A percentile compares a stretch with the other conserved stretches of the same genome.
Conservation (phyloP, 2,797 vertebrate genomes). For the Triplophysa yarkandensis region DNA sequence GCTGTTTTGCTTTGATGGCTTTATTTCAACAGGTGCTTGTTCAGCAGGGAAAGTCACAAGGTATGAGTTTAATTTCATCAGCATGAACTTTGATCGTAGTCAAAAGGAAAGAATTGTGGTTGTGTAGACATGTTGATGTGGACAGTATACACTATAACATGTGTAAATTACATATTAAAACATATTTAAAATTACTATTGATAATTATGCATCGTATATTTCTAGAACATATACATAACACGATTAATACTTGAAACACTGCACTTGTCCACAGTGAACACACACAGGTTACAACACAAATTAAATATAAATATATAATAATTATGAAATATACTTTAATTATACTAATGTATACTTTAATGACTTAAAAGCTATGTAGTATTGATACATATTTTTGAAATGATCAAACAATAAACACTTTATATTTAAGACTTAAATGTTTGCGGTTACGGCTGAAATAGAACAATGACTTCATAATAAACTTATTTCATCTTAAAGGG, state of each 20-base stretch:
- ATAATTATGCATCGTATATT: conserved; percentile 22
- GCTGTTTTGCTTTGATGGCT: neutral
- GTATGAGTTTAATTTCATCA: conserved; percentile 14
- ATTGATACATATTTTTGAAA: too few species aligned
- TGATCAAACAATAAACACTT: too few species aligned
- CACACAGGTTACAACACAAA: conserved; percentile 35
- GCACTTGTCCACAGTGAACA: conserved; percentile 29
- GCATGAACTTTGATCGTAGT: neutral
- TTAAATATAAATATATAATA: too few species aligned
- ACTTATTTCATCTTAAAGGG: too few species aligned
- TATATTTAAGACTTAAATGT: too few species aligned
- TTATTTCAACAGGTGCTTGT: conserved; percentile 40
- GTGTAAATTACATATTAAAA: neutral
- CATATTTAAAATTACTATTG: conserved; percentile 6
- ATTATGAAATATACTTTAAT: too few species aligned
- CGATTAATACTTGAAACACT: conserved; percentile 51
- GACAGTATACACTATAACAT: neutral
- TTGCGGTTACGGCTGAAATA: too few species aligned
- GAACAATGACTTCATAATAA: too few species aligned
- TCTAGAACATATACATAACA: conserved; percentile 52
- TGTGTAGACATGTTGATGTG: neutral
- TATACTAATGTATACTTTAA: too few species aligned
- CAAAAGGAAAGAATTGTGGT: neutral
- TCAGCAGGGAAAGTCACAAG: conserved; percentile 18
- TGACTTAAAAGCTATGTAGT: too few species aligned